These are phyloP conservation scores for Pseudochirops cupreus DNA, from an alignment of 2,797 vertebrate species.

Conservation along the genomic window DNA sequence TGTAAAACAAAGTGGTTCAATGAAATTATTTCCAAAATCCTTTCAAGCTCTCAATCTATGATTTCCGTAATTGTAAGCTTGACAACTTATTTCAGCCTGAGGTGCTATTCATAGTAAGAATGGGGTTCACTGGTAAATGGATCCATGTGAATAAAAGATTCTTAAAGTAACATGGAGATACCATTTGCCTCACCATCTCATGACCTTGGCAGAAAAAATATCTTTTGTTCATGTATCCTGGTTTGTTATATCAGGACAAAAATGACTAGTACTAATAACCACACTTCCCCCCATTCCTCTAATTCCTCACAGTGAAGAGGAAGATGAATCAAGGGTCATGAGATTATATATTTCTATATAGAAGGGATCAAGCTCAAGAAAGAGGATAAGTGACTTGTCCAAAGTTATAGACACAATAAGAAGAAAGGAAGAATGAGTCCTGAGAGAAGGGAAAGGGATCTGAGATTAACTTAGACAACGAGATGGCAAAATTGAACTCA, in stretches of 20 bases:
- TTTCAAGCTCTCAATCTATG: neutral
- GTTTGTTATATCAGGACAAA: neutral
- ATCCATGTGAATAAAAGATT: neutral
- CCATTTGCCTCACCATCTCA: neutral
- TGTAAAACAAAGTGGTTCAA: neutral
- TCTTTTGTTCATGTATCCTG: neutral
- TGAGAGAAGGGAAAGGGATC: neutral
- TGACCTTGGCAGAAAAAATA: neutral
- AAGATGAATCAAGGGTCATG: neutral
- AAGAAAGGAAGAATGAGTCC: neutral
- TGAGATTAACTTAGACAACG: neutral
- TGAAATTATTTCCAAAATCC: neutral
- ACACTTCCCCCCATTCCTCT: neutral
- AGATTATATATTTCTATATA: neutral
- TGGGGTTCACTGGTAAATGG: neutral
- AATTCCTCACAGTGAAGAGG: neutral
- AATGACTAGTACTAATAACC: neutral
- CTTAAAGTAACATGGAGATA: neutral
- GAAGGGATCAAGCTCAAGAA: neutral
- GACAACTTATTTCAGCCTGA: neutral
- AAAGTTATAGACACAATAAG: neutral
- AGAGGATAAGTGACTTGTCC: neutral
- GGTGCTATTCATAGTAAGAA: neutral
- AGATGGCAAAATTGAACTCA: neutral
- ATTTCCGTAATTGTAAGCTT: neutral